Conservation (phyloP, 2,888 invertebrate genomes). For the Cosmopolites sordidus region DNA sequence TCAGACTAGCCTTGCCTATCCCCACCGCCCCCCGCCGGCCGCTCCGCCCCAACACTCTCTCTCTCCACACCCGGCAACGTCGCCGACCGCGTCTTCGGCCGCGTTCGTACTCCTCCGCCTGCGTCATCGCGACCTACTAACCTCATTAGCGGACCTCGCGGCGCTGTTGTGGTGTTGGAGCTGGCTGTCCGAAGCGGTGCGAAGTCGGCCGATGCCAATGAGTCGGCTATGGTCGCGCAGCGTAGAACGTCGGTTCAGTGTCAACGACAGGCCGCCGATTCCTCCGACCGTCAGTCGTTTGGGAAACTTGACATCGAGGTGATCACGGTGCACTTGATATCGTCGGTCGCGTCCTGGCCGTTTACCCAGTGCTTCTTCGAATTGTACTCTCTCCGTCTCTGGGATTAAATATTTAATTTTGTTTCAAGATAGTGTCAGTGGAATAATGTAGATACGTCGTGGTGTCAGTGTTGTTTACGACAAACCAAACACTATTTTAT, state of each 20-base stretch:
- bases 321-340: conserved; percentile 23
- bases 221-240: conserved; percentile 40
- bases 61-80: conserved; percentile 13
- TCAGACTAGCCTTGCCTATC: not conserved
- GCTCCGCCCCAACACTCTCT: conserved; percentile 15
- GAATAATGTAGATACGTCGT: conserved; percentile 2
- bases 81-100: conserved; percentile 12
- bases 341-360: conserved; percentile 12
- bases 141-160: conserved; percentile 56
- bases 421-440: conserved; percentile 14
- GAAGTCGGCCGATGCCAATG: conserved; percentile 41
- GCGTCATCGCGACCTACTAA: conserved; percentile 66
- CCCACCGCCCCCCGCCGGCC: conserved; percentile 1
- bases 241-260: conserved; percentile 24
- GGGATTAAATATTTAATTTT: conserved; percentile 10
- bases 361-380: not conserved
- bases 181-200: conserved; percentile 17
- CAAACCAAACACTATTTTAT: no score
- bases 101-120: conserved; percentile 37
- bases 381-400: not conserved
- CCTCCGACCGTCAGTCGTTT: conserved; percentile 14
- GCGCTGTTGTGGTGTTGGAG: conserved; percentile 25
- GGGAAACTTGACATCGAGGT: conserved; percentile 21
- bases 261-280: conserved; percentile 14
- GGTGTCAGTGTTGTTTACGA: no score